Evolutionary conservation across 2,797 vertebrate species (phyloP), one percentile per base, ranked within the genome.

Genomic region (Sebastes baramenuke): DNA sequence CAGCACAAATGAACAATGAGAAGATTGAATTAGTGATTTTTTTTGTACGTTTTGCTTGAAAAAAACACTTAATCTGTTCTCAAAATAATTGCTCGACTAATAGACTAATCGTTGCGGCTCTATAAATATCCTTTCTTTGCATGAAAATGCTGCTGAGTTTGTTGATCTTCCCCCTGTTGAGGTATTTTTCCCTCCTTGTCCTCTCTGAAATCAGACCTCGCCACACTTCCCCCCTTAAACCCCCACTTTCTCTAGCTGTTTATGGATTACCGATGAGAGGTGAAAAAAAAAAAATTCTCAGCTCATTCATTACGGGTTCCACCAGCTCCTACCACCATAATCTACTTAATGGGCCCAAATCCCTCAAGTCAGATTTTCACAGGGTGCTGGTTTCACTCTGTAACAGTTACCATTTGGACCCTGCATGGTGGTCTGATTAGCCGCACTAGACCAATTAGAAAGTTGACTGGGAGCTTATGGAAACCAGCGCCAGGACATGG

Each of bases 261-360:
- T 79, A 86, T 87, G 91, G 95, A 94, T 95, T 96, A 93, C 68
- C 11, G 34, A 72, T 82, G 71, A 83, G 74, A 67, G 73, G 67
- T 52, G 58, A 62, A 72, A 62, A 62, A 20, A 46, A 52, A 20
- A 0, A 66, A 79, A 58, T 74, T 85, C 82, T 90, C 86, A 89
- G 89, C 85, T 94, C 83, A 77, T 93, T 95, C 90, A 88, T 94
- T 94, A 92, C 62, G 88, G 95, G 91, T 93, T 93, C 95, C 85
- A 95, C 92, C 95, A 95, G 95, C 95, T 96, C 96, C 96, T 97
- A 92, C 89, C 96, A 96, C 96, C 94, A 89, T 96, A 97, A 97
- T 96, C 96, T 93, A 79, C 95, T 97, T 97, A 96, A 55, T 68
- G 70, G 70, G 38, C 52, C 81, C 93, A 95, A 97, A 95, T 95